Base-by-base conservation (phyloP, 2,113 vertebrate genomes). In the Alligator sinensis region DNA sequence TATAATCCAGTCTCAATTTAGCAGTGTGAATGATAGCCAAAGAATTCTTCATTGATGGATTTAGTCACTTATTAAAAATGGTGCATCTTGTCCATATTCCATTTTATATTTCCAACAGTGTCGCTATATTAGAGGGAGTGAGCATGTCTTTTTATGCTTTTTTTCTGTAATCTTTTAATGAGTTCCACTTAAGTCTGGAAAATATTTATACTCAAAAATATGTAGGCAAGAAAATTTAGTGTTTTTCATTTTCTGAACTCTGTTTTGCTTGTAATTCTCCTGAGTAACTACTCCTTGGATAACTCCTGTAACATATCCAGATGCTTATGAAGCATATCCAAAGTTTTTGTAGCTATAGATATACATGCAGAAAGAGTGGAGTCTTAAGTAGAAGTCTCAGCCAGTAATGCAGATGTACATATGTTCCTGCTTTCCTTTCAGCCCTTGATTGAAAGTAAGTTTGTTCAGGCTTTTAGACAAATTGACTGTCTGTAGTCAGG, bases 181-280 rank as follows among this genome's bases (percentile, higher is more conserved):
- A 28, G 58, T 27, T 84, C 87, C 80, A 87, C 77, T 90, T 93
- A 77, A 27, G 76, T 95, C 54, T 38, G 77, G 22, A 91, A 77
- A 27, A 30, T 47, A 59, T 82, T 89, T 77, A 24, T 82, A 88
- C 63, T 90, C 75, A 91, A 72, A 91, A 95, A 78, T 72, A 76
- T 7, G 38, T 75, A 38, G 77, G 30, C 77, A 63, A n/a, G 94
- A 82, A 78, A 91, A 94, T n/a, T 92, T 60, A 11, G 38, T 30
- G 30, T 74, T 89, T 68, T 87, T 95, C 54, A 61, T 83, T 95
- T 95, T 84, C 77, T 82, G 78, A 91, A 84, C 55, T 54, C 79
- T 30, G 38, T 87, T 92, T 18, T 66, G 63, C 25, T 74, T 95
- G 80, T 83, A 92, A 85, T 89, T 22, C 57, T 88, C 28, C 66